A percentile compares a stretch with the other conserved stretches of the same genome.
phyloP scores from a whole-genome alignment of 1,140 invertebrate species.

The Sarcophaga bullata region DNA sequence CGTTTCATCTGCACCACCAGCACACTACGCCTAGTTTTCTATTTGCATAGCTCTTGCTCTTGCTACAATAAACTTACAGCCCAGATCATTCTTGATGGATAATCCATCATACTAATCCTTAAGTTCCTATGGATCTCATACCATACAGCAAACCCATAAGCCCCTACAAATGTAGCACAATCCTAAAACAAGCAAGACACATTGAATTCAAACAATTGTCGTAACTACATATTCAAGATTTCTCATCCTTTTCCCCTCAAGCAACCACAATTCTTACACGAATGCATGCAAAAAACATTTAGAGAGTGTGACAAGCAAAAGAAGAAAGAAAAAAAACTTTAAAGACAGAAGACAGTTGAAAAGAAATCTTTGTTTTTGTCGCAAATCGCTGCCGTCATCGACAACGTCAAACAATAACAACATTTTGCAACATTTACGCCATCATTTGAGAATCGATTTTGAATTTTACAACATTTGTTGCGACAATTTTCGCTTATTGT shows the following conservation, averaged over 20 bases:
- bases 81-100: too few relatives aligned
- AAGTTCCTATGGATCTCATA: too few relatives aligned
- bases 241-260: background rate
- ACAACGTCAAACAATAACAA: conserved; percentile 21
- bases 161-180: too few relatives aligned
- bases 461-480: conserved; percentile 39
- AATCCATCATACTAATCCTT: too few relatives aligned
- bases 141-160: too few relatives aligned
- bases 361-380: conserved; percentile 1
- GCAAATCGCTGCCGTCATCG: background rate
- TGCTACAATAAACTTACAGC: too few relatives aligned
- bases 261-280: background rate
- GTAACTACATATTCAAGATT: background rate
- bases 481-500: conserved; percentile 36
- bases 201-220: too few relatives aligned
- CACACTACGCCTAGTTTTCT: too few relatives aligned
- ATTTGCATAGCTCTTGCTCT: too few relatives aligned
- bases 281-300: conserved; percentile 21
- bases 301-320: background rate
- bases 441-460: conserved; percentile 38
- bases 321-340: background rate
- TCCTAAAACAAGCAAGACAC: too few relatives aligned
- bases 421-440: conserved; percentile 34
- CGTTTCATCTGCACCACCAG: too few relatives aligned
- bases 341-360: background rate